A percentile compares a stretch with the other conserved stretches of the same genome.
phyloP scores from a whole-genome alignment of 2,797 vertebrate genomes.

The Lophotriccus pileatus region DNA sequence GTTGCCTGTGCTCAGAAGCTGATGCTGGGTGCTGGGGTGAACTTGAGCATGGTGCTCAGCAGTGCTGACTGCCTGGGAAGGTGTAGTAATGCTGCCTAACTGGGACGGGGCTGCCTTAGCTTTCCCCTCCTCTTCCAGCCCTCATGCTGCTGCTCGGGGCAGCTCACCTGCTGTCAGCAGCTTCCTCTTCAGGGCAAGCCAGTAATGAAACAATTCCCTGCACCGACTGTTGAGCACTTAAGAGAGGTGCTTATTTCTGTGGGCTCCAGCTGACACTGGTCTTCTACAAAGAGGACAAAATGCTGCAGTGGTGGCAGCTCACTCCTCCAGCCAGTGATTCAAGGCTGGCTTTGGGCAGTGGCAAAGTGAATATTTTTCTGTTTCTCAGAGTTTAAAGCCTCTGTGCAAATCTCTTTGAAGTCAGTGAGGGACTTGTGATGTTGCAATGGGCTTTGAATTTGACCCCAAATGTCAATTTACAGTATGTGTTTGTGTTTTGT shows the following conservation, averaged over 20 bases:
- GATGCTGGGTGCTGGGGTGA: background rate
- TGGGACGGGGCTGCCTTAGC: background rate
- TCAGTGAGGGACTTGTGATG: background rate
- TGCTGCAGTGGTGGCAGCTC: background rate
- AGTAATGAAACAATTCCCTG: background rate
- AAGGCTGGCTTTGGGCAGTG: background rate
- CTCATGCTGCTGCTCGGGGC: background rate
- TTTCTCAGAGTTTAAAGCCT: background rate
- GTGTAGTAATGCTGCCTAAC: background rate
- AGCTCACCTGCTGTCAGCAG: background rate
- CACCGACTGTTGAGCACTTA: no score
- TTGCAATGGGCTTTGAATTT: background rate
- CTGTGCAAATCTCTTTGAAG: background rate
- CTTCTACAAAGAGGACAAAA: background rate
- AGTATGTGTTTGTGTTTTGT: background rate
- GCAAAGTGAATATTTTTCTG: background rate
- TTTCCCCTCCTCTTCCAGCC: background rate
- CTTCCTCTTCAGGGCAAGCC: background rate
- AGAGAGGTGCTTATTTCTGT: background rate
- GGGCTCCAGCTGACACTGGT: background rate
- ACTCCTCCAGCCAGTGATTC: fast-evolving
- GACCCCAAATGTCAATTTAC: background rate
- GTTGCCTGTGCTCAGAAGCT: fast-evolving
- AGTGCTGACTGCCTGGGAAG: background rate
- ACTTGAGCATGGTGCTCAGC: background rate